Evolutionary conservation across 2,797 vertebrate genomes (phyloP).

Genomic region (Knipowitschia caucasica): DNA sequence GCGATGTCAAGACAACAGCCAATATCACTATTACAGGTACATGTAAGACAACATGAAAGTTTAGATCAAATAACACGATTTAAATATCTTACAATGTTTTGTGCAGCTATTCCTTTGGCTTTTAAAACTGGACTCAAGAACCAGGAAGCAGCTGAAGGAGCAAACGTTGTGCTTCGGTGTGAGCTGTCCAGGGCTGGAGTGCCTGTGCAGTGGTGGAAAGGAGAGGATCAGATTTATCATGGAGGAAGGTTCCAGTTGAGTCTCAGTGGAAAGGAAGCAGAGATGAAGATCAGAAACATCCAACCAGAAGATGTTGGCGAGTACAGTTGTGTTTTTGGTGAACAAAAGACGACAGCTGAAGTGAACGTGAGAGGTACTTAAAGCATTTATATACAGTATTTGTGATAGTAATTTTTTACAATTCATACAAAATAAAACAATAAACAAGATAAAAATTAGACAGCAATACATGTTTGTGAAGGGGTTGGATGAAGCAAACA

Average conservation of each 20-base stretch:
- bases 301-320: conserved; percentile 77
- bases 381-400: background rate
- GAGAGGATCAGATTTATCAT: conserved; percentile 61
- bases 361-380: conserved; percentile 80
- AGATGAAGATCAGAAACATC: conserved; percentile 80
- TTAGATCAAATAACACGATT: background rate
- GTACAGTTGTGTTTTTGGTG: conserved; percentile 76
- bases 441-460: no score
- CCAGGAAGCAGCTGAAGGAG: conserved; percentile 76
- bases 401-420: no score
- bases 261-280: conserved; percentile 69
- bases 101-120: conserved; percentile 64
- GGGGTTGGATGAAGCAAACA: no score
- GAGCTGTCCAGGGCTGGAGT: conserved; percentile 76
- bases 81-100: background rate
- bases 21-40: conserved; percentile 82
- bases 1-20: conserved; percentile 79
- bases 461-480: no score
- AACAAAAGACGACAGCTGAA: conserved; percentile 76
- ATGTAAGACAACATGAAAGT: conserved; percentile 70
- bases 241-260: conserved; percentile 71
- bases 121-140: conserved; percentile 80
- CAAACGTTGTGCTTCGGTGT: conserved; percentile 66
- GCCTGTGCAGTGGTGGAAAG: conserved; percentile 82
- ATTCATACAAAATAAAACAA: no score